These are phyloP conservation scores for Zenarchopterus dispar DNA, from an alignment of 2,797 vertebrate species.

Conservation along the genomic window DNA sequence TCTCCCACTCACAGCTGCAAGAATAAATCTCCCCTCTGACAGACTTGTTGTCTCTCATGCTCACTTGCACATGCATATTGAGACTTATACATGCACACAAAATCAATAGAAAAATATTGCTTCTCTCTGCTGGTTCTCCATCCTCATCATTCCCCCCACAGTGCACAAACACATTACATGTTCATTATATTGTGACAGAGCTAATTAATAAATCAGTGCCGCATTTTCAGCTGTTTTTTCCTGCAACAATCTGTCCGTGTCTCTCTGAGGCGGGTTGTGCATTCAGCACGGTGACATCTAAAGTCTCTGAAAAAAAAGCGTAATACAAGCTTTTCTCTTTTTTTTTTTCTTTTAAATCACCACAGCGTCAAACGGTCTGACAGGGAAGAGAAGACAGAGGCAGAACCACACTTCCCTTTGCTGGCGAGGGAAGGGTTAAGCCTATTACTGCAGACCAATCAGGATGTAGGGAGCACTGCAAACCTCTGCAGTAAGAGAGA, in stretches of 20 bases:
- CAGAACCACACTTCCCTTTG: constrained; percentile 67
- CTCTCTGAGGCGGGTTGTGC: constrained; percentile 37
- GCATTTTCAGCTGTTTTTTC: constrained; percentile 18
- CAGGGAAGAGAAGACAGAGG: constrained; percentile 38
- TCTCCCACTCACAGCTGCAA: constrained; percentile 46
- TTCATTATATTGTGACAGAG: constrained; percentile 49
- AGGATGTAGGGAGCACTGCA: constrained; percentile 94
- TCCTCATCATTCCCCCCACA: constrained; percentile 37
- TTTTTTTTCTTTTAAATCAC: constrained; percentile 22
- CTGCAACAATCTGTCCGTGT: constrained; percentile 16
- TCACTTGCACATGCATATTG: constrained; percentile 53
- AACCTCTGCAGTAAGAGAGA: constrained; percentile 95
- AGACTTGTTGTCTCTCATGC: constrained; percentile 39
- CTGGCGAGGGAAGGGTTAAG: constrained; percentile 83
- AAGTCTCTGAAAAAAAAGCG: constrained; percentile 32
- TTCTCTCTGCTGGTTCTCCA: constrained; percentile 34
- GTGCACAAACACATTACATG: constrained; percentile 42
- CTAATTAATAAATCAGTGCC: constrained; percentile 52
- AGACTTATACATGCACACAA: constrained; percentile 41
- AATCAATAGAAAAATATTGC: constrained; percentile 57
- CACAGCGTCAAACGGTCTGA: constrained; percentile 39
- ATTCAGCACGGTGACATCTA: constrained; percentile 26
- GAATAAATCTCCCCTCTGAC: constrained; percentile 43
- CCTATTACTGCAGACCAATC: constrained; percentile 94
- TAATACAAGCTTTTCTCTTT: constrained; percentile 31